Conservation (phyloP, 92 coral and sea anemone genomes). For the Siderastrea radians region DNA sequence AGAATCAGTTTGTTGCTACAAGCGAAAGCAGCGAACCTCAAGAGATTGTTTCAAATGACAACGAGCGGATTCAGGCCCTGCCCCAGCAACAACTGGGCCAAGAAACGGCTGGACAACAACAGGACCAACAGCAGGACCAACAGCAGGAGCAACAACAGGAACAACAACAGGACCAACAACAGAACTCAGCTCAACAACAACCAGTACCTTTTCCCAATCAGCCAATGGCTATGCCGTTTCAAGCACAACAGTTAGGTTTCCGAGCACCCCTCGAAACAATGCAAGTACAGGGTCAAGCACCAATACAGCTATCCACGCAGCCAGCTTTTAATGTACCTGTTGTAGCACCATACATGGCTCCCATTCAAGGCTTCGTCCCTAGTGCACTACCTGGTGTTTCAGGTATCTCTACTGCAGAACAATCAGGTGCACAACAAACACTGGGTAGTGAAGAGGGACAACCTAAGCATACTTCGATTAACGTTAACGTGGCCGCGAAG, state of each 20-base stretch:
- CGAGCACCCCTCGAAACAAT: constrained; percentile 12
- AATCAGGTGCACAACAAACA: not conserved
- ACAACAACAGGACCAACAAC: not conserved
- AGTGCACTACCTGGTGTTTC: constrained; percentile 11
- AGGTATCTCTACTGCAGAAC: not conserved
- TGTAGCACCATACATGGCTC: constrained; percentile 18
- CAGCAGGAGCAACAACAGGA: not conserved
- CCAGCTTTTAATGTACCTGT: constrained; percentile 38
- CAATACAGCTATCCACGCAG: constrained; percentile 25
- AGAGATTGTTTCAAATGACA: not conserved
- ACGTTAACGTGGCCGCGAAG: constrained; percentile 70
- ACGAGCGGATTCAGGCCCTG: constrained; percentile 9
- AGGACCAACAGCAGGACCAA: constrained; percentile 1
- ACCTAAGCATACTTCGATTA: constrained; percentile 59
- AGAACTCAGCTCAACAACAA: not conserved
- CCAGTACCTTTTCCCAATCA: constrained; percentile 1
- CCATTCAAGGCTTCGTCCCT: constrained; percentile 10
- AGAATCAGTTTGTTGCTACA: constrained; percentile 29
- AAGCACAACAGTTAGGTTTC: constrained; percentile 29
- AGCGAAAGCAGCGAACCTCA: constrained; percentile 4
- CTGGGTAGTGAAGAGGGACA: constrained; percentile 1
- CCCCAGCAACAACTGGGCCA: constrained; percentile 4
- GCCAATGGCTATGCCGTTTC: not conserved
- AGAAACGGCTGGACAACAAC: constrained; percentile 2
- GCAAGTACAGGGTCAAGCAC: not conserved